Conservation (phyloP, 1,140 invertebrate genomes). For the Saxidomus purpurata region DNA sequence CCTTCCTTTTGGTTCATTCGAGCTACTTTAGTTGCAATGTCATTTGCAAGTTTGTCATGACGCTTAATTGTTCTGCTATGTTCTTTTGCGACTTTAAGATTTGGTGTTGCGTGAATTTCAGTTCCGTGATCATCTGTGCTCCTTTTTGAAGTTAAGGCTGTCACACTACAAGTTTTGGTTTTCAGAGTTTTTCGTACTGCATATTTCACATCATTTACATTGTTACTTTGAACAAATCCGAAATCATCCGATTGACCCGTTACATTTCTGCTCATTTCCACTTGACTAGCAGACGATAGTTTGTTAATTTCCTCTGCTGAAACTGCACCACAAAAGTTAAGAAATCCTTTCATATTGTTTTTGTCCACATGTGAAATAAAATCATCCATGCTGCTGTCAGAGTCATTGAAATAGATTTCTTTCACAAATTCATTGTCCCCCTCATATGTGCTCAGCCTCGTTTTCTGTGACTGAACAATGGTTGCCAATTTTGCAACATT, state of each 20-base stretch:
- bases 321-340: slow-evolving; percentile 14
- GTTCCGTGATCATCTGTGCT: background rate
- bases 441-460: background rate
- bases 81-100: slow-evolving; percentile 5
- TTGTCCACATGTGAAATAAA: slow-evolving; percentile 36
- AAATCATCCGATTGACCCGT: slow-evolving; percentile 38
- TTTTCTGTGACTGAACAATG: slow-evolving; percentile 18
- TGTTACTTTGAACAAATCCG: slow-evolving; percentile 11
- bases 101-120: background rate
- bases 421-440: slow-evolving; percentile 57
- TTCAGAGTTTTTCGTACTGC: slow-evolving; percentile 56
- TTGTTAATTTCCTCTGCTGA: slow-evolving; percentile 29
- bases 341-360: slow-evolving; percentile 13
- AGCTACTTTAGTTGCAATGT: slow-evolving; percentile 38
- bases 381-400: slow-evolving; percentile 50
- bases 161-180: background rate
- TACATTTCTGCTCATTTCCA: slow-evolving; percentile 43
- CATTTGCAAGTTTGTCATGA: slow-evolving; percentile 44
- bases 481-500: background rate
- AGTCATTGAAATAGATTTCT: slow-evolving; percentile 55
- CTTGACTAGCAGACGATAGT: background rate
- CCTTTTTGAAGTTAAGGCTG: background rate
- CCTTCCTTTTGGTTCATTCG: slow-evolving; percentile 52
- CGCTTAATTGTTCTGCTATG: background rate
- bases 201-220: slow-evolving; percentile 56